A percentile compares a stretch with the other conserved stretches of the same genome.
phyloP scores from a whole-genome alignment of 2,797 vertebrate genomes.

The Garrulus glandarius region DNA sequence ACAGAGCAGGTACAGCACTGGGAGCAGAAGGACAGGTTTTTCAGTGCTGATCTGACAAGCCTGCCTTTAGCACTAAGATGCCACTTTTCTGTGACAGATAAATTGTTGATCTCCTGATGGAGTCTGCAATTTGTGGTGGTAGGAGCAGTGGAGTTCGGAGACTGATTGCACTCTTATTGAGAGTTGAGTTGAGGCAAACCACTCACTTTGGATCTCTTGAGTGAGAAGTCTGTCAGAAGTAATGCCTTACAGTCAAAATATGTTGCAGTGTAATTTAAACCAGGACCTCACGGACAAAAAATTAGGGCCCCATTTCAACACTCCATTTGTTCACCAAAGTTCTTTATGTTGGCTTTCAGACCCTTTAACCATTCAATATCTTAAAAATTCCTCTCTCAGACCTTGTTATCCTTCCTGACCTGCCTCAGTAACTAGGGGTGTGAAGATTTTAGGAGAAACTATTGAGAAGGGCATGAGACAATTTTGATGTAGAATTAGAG shows the following conservation, averaged over 20 bases:
- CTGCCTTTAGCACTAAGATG: background rate
- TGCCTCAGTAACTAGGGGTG: rapidly evolving
- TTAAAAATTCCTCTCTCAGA: background rate
- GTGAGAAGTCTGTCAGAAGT: background rate
- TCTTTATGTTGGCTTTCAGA: background rate
- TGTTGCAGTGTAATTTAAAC: background rate
- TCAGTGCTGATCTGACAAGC: background rate
- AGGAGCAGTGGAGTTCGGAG: background rate
- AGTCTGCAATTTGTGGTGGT: conserved; percentile 4
- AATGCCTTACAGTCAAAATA: background rate
- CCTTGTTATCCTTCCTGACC: background rate
- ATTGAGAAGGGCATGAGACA: background rate
- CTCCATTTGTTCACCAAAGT: background rate
- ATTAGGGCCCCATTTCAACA: background rate
- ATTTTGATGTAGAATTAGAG: background rate
- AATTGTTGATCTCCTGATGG: conserved; percentile 18
- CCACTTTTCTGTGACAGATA: conserved; percentile 28
- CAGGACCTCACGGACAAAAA: background rate
- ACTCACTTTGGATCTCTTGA: background rate
- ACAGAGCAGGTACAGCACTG: background rate
- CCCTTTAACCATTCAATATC: background rate
- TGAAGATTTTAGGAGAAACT: background rate
- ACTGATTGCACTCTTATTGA: background rate
- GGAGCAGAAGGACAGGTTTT: background rate
- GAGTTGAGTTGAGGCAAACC: background rate